Evolutionary conservation across 2,888 invertebrate species (phyloP), one percentile per base, ranked within the genome.

Genomic region (Zaprionus lineosus): DNA sequence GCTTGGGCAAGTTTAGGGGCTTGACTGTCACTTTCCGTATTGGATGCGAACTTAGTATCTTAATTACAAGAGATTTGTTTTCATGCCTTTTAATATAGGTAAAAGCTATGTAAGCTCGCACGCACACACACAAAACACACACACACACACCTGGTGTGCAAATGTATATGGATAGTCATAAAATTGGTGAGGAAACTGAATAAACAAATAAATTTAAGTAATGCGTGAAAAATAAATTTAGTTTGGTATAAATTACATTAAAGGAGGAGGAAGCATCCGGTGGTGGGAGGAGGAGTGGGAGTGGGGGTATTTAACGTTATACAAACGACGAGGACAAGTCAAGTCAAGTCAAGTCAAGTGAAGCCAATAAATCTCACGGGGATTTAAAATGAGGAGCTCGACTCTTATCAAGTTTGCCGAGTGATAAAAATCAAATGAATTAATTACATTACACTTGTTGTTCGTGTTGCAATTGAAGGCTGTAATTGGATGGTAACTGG

Each of bases 221-320:
- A 74, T 82, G 77, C 83, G 77, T 78, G 77, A 78, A 78, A 26
- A 74, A 69, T 82, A 84, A 82, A 78, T 73, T 61, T 64, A 64
- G 34, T 43, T 62, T 60, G 9, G 5, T 26, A 64, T 78, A 84
- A 78, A 78, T 82, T 48, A 61, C 26, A 14, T 19, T n/a, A n/a
- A n/a, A n/a, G n/a, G n/a, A n/a, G n/a, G n/a, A n/a, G n/a, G n/a
- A n/a, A n/a, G n/a, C n/a, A n/a, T n/a, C n/a, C n/a, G n/a, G n/a
- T n/a, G n/a, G n/a, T n/a, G n/a, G n/a, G n/a, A n/a, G 31, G n/a
- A 6, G 14, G 11, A n/a, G 19, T 16, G 16, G 19, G 14, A 9
- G 8, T 15, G 14, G 16, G 19, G 21, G 28, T 29, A 19, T 7
- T 37, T 26, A n/a, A n/a, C n/a, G n/a, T 28, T n/a, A 24, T 16